These are phyloP conservation scores for Mastomys natalensis DNA, from an alignment of 2,113 vertebrate species.

Conservation along the genomic window DNA sequence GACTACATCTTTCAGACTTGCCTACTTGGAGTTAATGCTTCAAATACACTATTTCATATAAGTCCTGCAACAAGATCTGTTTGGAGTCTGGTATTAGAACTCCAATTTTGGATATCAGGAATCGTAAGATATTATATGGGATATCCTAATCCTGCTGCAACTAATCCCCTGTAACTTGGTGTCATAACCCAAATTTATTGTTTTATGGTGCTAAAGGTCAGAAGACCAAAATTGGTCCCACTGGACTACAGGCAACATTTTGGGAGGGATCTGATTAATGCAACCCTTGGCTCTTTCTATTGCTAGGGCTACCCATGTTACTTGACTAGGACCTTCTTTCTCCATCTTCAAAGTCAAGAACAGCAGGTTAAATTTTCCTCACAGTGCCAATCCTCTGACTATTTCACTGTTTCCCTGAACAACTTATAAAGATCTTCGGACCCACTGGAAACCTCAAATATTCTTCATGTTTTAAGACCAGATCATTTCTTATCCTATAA, in stretches of 20 bases:
- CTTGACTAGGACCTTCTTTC: not conserved
- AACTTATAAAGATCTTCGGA: not conserved
- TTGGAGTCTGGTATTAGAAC: not conserved
- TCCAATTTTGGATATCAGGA: not conserved
- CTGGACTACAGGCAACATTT: not conserved
- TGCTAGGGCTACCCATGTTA: not conserved
- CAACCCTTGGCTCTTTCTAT: not conserved
- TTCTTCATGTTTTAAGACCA: not conserved
- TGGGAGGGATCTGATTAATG: not conserved
- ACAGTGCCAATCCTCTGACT: not conserved
- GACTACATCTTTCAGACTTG: not conserved
- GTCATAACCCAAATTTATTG: not conserved
- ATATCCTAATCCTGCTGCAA: not conserved
- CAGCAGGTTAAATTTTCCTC: not conserved
- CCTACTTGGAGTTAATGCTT: not conserved
- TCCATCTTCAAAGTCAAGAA: conserved; percentile 11
- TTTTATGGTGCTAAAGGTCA: not conserved
- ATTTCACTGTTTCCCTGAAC: not conserved
- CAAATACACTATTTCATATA: not conserved
- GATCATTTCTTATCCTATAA: not conserved
- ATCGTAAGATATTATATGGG: not conserved
- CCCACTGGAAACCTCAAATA: not conserved
- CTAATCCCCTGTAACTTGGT: not conserved
- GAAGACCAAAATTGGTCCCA: not conserved
- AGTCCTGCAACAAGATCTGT: not conserved